These are phyloP conservation scores for Archilochus colubris DNA, from an alignment of 2,113 vertebrate genomes.

Conservation along the genomic window DNA sequence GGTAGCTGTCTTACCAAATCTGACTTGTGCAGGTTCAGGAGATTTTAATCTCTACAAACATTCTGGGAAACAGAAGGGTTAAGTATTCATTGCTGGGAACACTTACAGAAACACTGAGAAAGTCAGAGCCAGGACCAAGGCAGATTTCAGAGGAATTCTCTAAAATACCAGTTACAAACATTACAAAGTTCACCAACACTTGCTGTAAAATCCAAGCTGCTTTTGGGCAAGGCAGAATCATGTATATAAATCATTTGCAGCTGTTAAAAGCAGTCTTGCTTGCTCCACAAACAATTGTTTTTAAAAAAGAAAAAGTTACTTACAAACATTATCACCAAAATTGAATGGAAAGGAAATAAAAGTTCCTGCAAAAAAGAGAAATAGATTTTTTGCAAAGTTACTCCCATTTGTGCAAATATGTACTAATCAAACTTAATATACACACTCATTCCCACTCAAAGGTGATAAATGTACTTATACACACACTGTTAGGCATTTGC, in stretches of 20 bases:
- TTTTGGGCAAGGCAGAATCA: conserved; percentile 29
- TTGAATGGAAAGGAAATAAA: neutral
- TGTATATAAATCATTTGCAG: conserved; percentile 34
- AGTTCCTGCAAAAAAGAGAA: neutral
- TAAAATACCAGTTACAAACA: neutral
- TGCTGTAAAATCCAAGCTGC: conserved; percentile 32
- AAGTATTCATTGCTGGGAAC: conserved; percentile 12
- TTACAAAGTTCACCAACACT: conserved; percentile 29
- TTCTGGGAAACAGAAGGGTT: conserved; percentile 23
- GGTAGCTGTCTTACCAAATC: neutral
- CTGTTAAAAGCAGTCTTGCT: conserved; percentile 1
- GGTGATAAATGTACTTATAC: neutral
- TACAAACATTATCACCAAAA: neutral
- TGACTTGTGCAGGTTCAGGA: neutral
- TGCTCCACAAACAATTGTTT: neutral
- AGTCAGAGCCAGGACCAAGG: conserved; percentile 3
- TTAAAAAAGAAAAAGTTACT: conserved; percentile 11
- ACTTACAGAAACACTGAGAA: neutral
- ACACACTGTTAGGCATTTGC: neutral
- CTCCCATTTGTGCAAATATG: conserved; percentile 29
- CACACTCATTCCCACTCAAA: neutral
- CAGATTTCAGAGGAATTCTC: conserved; percentile 36
- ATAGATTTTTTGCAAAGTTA: neutral
- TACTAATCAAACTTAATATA: neutral
- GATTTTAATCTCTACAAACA: neutral